phyloP scores from a whole-genome alignment of 1,140 invertebrate genomes.

The Telenomus remus region DNA sequence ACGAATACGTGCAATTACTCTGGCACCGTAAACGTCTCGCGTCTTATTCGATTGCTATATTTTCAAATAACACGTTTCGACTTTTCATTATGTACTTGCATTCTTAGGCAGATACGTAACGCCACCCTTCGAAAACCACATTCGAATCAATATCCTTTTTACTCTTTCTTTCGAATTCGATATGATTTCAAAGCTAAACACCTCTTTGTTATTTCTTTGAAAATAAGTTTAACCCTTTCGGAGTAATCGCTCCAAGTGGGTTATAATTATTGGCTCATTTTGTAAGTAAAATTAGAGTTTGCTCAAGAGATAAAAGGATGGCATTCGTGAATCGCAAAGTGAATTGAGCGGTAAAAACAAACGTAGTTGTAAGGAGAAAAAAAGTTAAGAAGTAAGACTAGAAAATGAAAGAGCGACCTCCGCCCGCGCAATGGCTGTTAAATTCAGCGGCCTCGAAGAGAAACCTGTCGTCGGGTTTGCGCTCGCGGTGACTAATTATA shows the following conservation, averaged over 20 bases:
- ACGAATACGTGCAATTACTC: conserved; percentile 50
- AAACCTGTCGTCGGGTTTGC: conserved; percentile 42
- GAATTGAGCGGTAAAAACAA: conserved; percentile 37
- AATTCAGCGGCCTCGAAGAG: conserved; percentile 44
- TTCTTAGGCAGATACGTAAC: conserved; percentile 53
- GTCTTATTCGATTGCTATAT: conserved; percentile 56
- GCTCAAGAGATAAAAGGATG: too few relatives aligned
- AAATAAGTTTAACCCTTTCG: too few relatives aligned
- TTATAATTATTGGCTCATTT: too few relatives aligned
- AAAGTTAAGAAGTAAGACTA: conserved; percentile 33
- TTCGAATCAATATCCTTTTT: too few relatives aligned
- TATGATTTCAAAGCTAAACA: too few relatives aligned
- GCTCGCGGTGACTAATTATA: conserved; percentile 76
- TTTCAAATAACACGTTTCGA: conserved; percentile 57
- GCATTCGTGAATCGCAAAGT: conserved; percentile 10
- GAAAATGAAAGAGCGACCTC: conserved; percentile 62
- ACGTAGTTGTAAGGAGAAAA: conserved; percentile 27
- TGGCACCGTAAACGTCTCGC: conserved; percentile 51
- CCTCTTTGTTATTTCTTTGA: too few relatives aligned
- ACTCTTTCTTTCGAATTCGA: neutral
- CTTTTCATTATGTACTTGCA: conserved; percentile 57
- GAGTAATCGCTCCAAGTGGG: too few relatives aligned
- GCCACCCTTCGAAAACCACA: conserved; percentile 44
- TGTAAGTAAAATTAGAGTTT: too few relatives aligned
- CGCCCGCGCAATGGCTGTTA: conserved; percentile 56